A percentile compares a stretch with the other conserved stretches of the same genome.
Evolutionary conservation across 2,888 invertebrate genomes (phyloP).

Genomic region (Drosophila maculinotata): DNA sequence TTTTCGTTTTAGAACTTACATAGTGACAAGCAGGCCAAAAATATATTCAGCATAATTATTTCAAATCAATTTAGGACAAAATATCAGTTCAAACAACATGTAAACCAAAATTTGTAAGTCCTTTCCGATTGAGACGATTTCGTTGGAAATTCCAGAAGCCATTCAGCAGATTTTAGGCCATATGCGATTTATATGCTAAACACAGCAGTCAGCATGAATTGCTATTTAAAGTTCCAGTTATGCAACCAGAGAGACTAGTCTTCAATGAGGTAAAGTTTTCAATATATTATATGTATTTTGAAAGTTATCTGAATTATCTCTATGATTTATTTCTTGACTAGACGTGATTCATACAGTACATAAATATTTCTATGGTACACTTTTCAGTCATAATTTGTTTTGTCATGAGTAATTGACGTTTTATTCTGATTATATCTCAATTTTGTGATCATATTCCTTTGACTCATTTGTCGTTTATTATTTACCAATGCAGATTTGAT

Average conservation of each 20-base stretch:
- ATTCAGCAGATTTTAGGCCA: no score
- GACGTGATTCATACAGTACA: not conserved
- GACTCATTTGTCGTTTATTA: conserved; percentile 11
- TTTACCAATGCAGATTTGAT: conserved; percentile 11
- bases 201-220: conserved; percentile 37
- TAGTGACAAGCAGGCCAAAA: conserved; percentile 6
- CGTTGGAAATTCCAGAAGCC: conserved; percentile 35
- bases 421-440: not conserved
- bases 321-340: no score
- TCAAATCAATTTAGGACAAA: conserved; percentile 8
- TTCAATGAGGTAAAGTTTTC: conserved; percentile 33
- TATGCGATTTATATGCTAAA: no score
- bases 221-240: conserved; percentile 35
- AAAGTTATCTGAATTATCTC: no score
- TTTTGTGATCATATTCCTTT: conserved; percentile 13
- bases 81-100: conserved; percentile 36
- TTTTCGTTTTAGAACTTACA: conserved; percentile 9
- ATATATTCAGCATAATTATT: not conserved
- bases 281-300: no score
- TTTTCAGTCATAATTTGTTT: not conserved
- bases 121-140: conserved; percentile 29
- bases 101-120: conserved; percentile 31
- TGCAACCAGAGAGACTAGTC: conserved; percentile 32
- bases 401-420: conserved; percentile 7
- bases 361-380: not conserved